These are phyloP conservation scores for Timandra comae DNA, from an alignment of 2,888 invertebrate genomes.

Conservation along the genomic window DNA sequence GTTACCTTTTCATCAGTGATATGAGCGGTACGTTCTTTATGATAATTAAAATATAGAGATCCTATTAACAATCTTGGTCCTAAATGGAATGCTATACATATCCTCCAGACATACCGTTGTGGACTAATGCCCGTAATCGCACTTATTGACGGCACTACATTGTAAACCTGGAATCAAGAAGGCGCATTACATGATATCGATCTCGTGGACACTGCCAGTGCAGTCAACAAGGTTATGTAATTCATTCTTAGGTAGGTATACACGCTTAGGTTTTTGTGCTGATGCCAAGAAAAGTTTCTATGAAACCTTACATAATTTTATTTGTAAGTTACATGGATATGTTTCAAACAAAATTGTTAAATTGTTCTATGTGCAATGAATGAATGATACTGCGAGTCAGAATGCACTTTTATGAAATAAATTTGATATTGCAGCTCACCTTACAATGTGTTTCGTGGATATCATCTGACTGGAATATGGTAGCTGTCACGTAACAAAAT, in stretches of 20 bases:
- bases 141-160: conserved; percentile 96
- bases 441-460: conserved; percentile 96
- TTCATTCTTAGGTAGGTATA: too few relatives aligned
- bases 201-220: neutral
- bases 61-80: conserved; percentile 94
- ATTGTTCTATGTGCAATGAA: too few relatives aligned
- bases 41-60: conserved; percentile 89
- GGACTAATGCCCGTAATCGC: conserved; percentile 96
- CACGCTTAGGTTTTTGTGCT: too few relatives aligned
- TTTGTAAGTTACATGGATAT: too few relatives aligned
- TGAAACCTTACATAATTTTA: too few relatives aligned
- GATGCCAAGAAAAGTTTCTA: too few relatives aligned
- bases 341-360: too few relatives aligned
- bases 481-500: conserved; percentile 91
- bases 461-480: conserved; percentile 93
- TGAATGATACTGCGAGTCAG: too few relatives aligned
- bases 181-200: too few relatives aligned
- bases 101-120: conserved; percentile 94
- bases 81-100: conserved; percentile 93
- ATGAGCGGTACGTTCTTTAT: conserved; percentile 80
- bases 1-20: conserved; percentile 74
- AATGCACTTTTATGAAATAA: too few relatives aligned
- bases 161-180: conserved; percentile 84
- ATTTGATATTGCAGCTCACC: too few relatives aligned
- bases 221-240: too few relatives aligned